phyloP scores from a whole-genome alignment of 2,797 vertebrate genomes.

The Harpagifer antarcticus region DNA sequence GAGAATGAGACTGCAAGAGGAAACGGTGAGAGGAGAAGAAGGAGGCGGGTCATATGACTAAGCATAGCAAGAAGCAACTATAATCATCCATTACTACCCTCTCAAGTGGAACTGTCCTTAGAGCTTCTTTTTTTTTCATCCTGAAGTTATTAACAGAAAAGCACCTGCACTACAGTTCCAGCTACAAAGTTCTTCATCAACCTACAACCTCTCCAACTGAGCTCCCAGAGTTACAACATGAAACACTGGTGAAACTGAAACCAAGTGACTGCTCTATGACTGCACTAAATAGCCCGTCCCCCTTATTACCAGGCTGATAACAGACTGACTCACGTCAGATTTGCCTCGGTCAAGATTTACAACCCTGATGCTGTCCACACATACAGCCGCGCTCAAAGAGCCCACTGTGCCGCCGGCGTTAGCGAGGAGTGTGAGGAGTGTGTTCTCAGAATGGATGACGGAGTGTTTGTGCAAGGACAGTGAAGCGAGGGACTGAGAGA shows the following conservation, averaged over 20 bases:
- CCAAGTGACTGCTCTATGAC: conserved; percentile 45
- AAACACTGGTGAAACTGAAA: conserved; percentile 52
- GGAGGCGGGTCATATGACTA: conserved; percentile 18
- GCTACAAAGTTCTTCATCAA: neutral
- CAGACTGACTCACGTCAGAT: conserved; percentile 74
- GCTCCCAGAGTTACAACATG: conserved; percentile 31
- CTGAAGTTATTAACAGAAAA: neutral
- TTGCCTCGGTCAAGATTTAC: conserved; percentile 64
- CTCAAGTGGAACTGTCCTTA: neutral
- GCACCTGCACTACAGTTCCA: conserved; percentile 1
- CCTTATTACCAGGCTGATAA: conserved; percentile 62
- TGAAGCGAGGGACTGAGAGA: conserved; percentile 54
- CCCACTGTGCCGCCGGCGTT: conserved; percentile 66
- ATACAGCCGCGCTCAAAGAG: conserved; percentile 65
- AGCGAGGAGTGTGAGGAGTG: conserved; percentile 54
- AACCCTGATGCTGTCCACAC: conserved; percentile 54
- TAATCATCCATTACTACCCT: neutral
- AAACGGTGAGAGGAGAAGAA: conserved; percentile 5
- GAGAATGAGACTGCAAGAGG: conserved; percentile 35
- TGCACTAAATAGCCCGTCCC: conserved; percentile 33
- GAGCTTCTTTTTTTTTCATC: neutral
- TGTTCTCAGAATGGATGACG: conserved; percentile 59
- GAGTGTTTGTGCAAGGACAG: conserved; percentile 66
- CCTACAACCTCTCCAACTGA: neutral
- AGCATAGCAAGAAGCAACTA: conserved; percentile 2